Conservation (phyloP, 1,140 invertebrate genomes). For the Danaus melanippus region DNA sequence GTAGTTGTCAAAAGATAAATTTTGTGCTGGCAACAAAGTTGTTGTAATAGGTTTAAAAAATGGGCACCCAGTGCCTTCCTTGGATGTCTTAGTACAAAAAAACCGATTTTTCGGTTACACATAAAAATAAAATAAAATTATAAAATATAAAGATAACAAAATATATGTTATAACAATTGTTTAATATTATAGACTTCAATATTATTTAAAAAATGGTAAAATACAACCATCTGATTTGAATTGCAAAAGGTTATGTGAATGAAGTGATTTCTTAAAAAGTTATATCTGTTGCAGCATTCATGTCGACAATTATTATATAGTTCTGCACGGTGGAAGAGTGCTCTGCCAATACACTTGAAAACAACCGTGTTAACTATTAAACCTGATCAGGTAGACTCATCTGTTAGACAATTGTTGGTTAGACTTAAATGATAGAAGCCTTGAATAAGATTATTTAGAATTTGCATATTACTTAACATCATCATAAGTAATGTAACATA, state of each 20-base stretch:
- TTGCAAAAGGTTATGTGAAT: slow-evolving; percentile 43
- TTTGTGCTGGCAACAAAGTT: no score
- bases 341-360: slow-evolving; percentile 46
- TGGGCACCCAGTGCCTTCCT: slow-evolving; percentile 10
- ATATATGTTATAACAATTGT: no score
- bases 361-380: slow-evolving; percentile 32
- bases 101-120: slow-evolving; percentile 13
- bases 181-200: not conserved
- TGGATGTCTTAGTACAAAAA: slow-evolving; percentile 5
- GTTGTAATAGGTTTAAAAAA: slow-evolving; percentile 8
- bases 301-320: slow-evolving; percentile 58
- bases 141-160: not conserved
- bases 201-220: slow-evolving; percentile 24
- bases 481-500: no score
- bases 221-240: slow-evolving; percentile 10
- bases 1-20: no score
- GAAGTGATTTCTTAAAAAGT: slow-evolving; percentile 22
- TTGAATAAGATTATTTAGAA: no score
- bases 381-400: slow-evolving; percentile 46
- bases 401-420: no score
- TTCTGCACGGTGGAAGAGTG: slow-evolving; percentile 59
- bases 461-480: no score
- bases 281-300: slow-evolving; percentile 52
- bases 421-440: no score
- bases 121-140: not conserved